Base-by-base conservation (phyloP, 2,113 vertebrate species). In the Spilogale gracilis region DNA sequence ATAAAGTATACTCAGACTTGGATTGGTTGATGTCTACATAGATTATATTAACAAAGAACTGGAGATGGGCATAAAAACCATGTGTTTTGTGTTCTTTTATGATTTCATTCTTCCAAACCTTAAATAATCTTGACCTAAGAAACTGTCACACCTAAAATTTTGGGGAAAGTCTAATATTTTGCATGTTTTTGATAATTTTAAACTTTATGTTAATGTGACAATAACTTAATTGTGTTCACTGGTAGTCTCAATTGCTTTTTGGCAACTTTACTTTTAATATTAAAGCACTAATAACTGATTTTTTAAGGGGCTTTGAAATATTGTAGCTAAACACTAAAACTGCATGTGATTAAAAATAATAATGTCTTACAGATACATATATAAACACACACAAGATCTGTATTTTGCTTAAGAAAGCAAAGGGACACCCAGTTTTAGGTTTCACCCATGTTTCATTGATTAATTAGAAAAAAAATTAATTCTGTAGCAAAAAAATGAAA, bases 201-300 rank as follows among this genome's bases (percentile, higher is more conserved):
- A 69, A 87, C 73, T 81, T 69, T 82, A 6, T 92, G 25, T 89
- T 95, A 89, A 67, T 85, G 54, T 79, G 45, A 45, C 58, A 76
- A 16, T 91, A 69, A 38, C 17, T 92, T 88, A 71, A 58, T 61
- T 85, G 1, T 38, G 65, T 61, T 95, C 63, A 92, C 4, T 95
- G 23, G 83, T 30, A 74, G 95, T 94, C 30, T 89, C 88, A 67
- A 71, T 54, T 91, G 32, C 30, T 73, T 94, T 97, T 84, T 63
- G n/a, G 38, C 95, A 91, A 73, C 3, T 73, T 92, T 73, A 32
- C 27, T 11, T 82, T 43, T 2, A 69, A 43, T 93, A 61, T 87
- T 92, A 93, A 96, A 30, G 30, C 80, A 58, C 78, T 82, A 92
- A 90, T 96, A 76, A 9, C 7, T 79, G 2, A 87, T 93, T 96